Percentiles rank a stretch among this genome's conserved stretches.
Evolutionary conservation across 2,797 vertebrate genomes (phyloP).

Genomic region (Coluber constrictor): DNA sequence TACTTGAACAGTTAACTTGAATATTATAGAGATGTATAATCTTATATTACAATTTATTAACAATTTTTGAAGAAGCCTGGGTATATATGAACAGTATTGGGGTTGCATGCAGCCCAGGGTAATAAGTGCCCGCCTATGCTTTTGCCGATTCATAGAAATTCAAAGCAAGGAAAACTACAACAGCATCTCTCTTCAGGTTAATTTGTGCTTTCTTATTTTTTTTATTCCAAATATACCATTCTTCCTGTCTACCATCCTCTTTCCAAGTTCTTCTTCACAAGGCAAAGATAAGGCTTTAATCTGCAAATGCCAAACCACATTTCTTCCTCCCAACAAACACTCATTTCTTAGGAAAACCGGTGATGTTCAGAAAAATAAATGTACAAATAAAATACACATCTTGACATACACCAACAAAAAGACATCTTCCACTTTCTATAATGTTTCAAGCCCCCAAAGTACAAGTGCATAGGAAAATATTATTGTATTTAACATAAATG

Average conservation of each 20-base stretch:
- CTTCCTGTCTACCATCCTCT: background rate
- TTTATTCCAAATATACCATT: background rate
- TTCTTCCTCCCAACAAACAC: background rate
- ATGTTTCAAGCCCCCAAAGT: background rate
- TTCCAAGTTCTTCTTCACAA: background rate
- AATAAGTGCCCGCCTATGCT: background rate
- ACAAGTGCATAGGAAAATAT: background rate
- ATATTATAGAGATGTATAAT: no score
- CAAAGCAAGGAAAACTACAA: background rate
- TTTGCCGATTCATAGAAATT: background rate
- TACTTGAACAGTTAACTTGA: background rate
- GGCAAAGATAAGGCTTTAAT: background rate
- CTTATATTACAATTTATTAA: background rate
- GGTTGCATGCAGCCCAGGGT: background rate
- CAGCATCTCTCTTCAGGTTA: background rate
- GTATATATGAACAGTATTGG: background rate
- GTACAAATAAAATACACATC: background rate
- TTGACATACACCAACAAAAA: background rate
- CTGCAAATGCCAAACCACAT: background rate
- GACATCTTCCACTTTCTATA: background rate
- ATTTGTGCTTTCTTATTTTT: background rate
- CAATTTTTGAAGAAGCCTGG: background rate
- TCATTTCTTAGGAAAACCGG: background rate
- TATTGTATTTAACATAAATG: background rate
- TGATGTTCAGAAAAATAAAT: background rate